A percentile compares a stretch with the other conserved stretches of the same genome.
These are phyloP conservation scores for Rutpela maculata DNA, from an alignment of 2,888 invertebrate genomes.

Conservation along the genomic window DNA sequence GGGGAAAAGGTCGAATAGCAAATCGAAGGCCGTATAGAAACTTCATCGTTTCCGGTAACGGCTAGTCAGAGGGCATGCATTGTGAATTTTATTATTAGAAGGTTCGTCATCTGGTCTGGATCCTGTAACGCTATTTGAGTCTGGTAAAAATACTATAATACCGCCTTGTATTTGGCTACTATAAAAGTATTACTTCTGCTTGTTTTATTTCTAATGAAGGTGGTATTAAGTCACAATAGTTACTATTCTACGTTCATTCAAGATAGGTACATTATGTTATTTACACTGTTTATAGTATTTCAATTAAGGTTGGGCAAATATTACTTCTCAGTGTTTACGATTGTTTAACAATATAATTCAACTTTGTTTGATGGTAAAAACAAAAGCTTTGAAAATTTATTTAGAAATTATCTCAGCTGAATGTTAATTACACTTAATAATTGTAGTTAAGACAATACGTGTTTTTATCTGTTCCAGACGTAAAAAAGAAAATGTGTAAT, in stretches of 20 bases:
- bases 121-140: background rate
- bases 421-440: background rate
- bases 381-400: background rate
- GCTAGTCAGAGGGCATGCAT: background rate
- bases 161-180: too few species aligned
- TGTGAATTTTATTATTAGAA: conserved; percentile 12
- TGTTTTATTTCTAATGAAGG: background rate
- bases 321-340: background rate
- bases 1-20: conserved; percentile 3
- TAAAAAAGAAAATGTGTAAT: background rate
- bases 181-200: background rate
- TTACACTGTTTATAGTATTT: background rate
- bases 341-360: background rate
- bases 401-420: background rate
- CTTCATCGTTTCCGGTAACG: conserved; percentile 17
- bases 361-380: background rate
- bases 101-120: background rate
- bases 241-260: background rate
- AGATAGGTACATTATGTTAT: background rate
- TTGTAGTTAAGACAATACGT: background rate
- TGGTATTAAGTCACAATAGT: background rate
- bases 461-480: background rate
- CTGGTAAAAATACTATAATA: background rate
- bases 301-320: background rate
- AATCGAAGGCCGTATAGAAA: conserved; percentile 24